Percentiles rank a stretch among this genome's conserved stretches.
These are phyloP conservation scores for Aphidius colemani DNA, from an alignment of 2,888 invertebrate species.

Conservation along the genomic window DNA sequence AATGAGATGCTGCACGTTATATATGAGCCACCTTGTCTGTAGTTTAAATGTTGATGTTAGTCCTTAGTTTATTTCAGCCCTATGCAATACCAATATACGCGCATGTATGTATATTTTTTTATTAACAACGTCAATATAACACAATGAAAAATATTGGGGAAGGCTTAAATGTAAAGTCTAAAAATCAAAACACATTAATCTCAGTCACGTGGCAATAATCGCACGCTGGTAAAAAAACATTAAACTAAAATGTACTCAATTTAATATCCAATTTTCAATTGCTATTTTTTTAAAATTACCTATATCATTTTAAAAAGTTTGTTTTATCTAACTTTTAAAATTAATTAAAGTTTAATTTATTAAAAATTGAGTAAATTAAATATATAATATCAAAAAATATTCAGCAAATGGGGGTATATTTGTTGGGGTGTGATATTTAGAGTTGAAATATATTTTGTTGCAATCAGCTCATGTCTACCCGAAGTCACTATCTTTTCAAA, in stretches of 20 bases:
- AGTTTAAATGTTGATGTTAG: slow-evolving; percentile 16
- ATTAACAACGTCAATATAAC: slow-evolving; percentile 6
- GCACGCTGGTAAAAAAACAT: slow-evolving; percentile 52
- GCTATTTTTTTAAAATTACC: too few relatives aligned
- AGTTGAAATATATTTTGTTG: slow-evolving; percentile 38
- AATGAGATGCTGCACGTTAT: slow-evolving; percentile 13
- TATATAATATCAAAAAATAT: slow-evolving; percentile 49
- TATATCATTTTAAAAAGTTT: too few relatives aligned
- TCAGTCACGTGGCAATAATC: slow-evolving; percentile 57
- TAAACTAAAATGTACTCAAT: too few relatives aligned
- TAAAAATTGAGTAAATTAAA: too few relatives aligned
- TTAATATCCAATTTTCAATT: too few relatives aligned
- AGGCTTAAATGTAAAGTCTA: slow-evolving; percentile 55
- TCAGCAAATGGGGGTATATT: slow-evolving; percentile 54
- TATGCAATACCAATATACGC: slow-evolving; percentile 28
- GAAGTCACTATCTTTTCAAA: too few relatives aligned
- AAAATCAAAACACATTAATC: slow-evolving; percentile 61
- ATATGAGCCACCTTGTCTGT: slow-evolving; percentile 12
- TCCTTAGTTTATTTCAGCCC: slow-evolving; percentile 26
- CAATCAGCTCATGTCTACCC: neutral
- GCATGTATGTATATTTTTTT: neutral
- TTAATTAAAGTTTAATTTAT: too few relatives aligned
- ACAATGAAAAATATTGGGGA: slow-evolving; percentile 40
- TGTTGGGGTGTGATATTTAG: slow-evolving; percentile 54
- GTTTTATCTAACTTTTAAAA: too few relatives aligned